phyloP scores from a whole-genome alignment of 1,140 invertebrate species.

The Galleria mellonella region DNA sequence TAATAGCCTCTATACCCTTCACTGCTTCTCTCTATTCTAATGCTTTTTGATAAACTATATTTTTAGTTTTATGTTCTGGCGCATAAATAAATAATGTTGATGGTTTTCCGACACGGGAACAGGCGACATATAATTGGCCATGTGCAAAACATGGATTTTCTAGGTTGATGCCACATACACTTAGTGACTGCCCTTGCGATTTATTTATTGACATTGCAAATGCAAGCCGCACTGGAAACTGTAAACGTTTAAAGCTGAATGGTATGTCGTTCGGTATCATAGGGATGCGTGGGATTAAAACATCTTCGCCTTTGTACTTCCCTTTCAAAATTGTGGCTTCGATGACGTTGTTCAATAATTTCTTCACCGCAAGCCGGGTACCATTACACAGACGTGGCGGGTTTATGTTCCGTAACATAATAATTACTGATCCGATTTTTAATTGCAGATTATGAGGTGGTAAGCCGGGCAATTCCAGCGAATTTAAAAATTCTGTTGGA shows the following conservation, averaged over 20 bases:
- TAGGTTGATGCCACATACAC: constrained; percentile 44
- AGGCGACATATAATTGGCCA: constrained; percentile 64
- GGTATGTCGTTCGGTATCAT: constrained; percentile 47
- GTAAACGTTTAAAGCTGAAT: constrained; percentile 60
- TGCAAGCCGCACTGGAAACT: constrained; percentile 57
- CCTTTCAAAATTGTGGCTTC: constrained; percentile 51
- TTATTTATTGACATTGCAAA: constrained; percentile 75
- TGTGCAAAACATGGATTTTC: constrained; percentile 46
- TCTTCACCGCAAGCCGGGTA: constrained; percentile 51
- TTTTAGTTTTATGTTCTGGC: constrained; percentile 12
- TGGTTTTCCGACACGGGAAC: constrained; percentile 43
- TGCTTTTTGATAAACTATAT: constrained; percentile 1
- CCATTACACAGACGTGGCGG: constrained; percentile 63
- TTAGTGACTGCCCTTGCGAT: constrained; percentile 70
- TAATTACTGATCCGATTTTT: constrained; percentile 57
- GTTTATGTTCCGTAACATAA: constrained; percentile 63
- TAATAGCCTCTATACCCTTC: too few species aligned
- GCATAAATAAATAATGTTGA: constrained; percentile 37
- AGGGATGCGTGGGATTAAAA: constrained; percentile 53
- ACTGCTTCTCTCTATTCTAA: too few species aligned
- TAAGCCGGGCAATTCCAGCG: constrained; percentile 49
- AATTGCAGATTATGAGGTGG: constrained; percentile 50
- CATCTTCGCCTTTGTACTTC: constrained; percentile 43
- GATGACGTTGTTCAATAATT: constrained; percentile 37
- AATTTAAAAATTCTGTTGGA: constrained; percentile 62